Evolutionary conservation across 2,113 vertebrate species (phyloP).

Genomic region (Daboia siamensis): DNA sequence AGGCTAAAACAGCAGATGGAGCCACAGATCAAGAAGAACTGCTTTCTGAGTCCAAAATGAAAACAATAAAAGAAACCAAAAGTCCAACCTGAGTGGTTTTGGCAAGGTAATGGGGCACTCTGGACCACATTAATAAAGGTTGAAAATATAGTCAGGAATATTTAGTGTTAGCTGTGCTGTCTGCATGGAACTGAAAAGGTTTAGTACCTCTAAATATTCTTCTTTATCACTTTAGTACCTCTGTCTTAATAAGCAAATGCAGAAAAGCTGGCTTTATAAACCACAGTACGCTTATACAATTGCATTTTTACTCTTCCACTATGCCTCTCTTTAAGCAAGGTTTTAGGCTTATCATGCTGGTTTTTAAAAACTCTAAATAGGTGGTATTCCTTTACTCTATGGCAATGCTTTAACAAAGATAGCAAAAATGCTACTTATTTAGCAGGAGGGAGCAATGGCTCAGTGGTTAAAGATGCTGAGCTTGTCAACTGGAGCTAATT

Average conservation of each 20-base stretch:
- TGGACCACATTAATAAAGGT: not conserved
- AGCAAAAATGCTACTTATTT: not conserved
- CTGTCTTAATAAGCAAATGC: not conserved
- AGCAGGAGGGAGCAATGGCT: not conserved
- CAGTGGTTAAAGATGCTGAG: not conserved
- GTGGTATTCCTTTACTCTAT: not conserved
- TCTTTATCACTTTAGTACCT: not conserved
- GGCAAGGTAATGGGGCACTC: not conserved
- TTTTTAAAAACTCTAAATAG: not conserved
- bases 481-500: not conserved
- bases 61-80: not conserved
- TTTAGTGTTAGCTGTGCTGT: not conserved
- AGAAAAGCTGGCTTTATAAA: not conserved
- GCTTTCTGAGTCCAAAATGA: not conserved
- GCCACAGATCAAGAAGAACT: conserved; percentile 14
- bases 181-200: not conserved
- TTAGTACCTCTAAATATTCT: not conserved
- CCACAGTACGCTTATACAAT: not conserved
- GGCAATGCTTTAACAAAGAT: not conserved
- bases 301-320: not conserved
- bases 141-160: not conserved
- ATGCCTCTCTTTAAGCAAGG: not conserved
- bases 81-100: not conserved
- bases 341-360: not conserved
- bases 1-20: conserved; percentile 18